phyloP scores from a whole-genome alignment of 1,140 invertebrate genomes.

The Drosophila punjabiensis region DNA sequence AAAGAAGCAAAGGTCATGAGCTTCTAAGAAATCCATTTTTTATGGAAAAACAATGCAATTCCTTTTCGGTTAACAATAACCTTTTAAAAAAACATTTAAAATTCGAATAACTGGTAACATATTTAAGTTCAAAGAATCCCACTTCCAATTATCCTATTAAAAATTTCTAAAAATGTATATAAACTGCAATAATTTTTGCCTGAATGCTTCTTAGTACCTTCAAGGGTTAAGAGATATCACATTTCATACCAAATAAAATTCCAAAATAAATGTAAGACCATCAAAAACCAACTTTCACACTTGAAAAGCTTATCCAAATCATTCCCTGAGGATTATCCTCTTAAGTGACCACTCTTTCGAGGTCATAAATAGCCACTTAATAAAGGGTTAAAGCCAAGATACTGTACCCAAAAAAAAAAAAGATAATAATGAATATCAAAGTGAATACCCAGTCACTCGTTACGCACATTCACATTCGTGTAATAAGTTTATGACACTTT shows the following conservation, averaged over 20 bases:
- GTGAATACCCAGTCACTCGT: constrained; percentile 23
- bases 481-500: constrained; percentile 74
- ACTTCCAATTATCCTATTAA: not conserved
- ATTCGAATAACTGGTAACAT: not conserved
- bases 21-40: not conserved
- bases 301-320: not conserved
- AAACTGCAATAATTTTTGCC: not conserved
- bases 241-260: too few species aligned
- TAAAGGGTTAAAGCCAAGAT: constrained; percentile 1
- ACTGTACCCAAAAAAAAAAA: not conserved
- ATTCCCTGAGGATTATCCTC: not conserved
- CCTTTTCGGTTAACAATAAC: not conserved
- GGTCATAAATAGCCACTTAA: constrained; percentile 10
- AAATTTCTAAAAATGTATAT: not conserved
- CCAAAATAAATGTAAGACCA: not conserved
- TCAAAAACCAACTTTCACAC: not conserved
- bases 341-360: not conserved
- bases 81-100: not conserved
- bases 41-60: not conserved
- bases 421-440: constrained; percentile 50
- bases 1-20: too few species aligned
- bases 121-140: not conserved
- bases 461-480: constrained; percentile 37
- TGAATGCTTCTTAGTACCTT: not conserved
- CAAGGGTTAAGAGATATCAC: not conserved